Evolutionary conservation across 2,888 invertebrate genomes (phyloP), one percentile per base, ranked within the genome.

Genomic region (Schizaphis graminum): DNA sequence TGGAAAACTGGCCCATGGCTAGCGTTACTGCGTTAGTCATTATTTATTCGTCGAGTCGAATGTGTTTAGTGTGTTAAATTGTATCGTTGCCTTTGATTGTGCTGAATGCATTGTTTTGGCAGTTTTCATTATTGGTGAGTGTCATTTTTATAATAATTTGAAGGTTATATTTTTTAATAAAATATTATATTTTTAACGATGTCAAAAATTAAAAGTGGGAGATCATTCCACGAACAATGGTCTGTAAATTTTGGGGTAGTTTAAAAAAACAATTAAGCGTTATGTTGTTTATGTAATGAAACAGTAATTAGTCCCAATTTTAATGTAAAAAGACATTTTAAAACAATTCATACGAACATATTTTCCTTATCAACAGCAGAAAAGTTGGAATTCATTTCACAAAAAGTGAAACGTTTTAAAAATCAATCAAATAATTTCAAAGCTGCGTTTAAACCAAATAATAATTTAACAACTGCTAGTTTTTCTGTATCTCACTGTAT

Each of bases 191-290:
- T 44, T 85, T 35, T 67, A 77, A 77, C 16, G 24, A 57, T 57
- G 26, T 4, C 57, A 57, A 57, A 57, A 57, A 5, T 13, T 57
- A 57, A 57, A 57, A 57, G 26, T 57, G 57, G 57, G 57, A 57
- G 26, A 57, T 57, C 57, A 26, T 57, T 57, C 24, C 57, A 57
- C 57, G 57, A 57, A 57, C 57, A 57, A 57, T 57, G 21, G 49
- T 11, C 49, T 10, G 49, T 49, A 49, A 10, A 49, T 49, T 49
- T 11, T 84, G 41, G 77, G 77, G 85, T 85, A 44, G 41, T 85
- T 85, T 44, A 85, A 85, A 85, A 85, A 85, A 47, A 85, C 47
- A 85, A 85, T 85, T 47, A 44, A 85, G 85, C 85, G 85, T 85
- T 85, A 85, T 85, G 85, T 85, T 44, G 85, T 85, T 44, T 85